Evolutionary conservation across 2,113 vertebrate genomes (phyloP).

Genomic region (Anoplopoma fimbria): DNA sequence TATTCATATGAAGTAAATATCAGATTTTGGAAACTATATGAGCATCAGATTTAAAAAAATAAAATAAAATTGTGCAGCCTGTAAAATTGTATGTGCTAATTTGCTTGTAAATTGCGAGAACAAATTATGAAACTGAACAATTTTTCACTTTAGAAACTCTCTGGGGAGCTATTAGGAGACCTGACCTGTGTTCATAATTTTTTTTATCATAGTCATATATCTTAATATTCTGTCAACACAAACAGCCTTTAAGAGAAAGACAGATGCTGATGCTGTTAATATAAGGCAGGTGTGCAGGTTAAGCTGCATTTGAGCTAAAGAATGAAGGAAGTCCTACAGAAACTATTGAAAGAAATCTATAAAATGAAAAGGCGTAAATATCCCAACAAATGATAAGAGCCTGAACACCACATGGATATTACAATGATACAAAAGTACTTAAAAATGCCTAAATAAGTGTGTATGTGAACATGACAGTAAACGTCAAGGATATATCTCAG

Average conservation of each 20-base stretch:
- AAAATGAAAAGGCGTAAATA: background rate
- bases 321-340: background rate
- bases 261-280: background rate
- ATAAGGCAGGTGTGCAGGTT: background rate
- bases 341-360: background rate
- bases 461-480: background rate
- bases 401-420: background rate
- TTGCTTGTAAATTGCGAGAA: conserved; percentile 9
- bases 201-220: background rate
- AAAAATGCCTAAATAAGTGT: too few relatives aligned
- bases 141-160: background rate
- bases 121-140: background rate
- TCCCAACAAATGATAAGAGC: background rate
- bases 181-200: too few relatives aligned
- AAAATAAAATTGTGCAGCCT: too few relatives aligned
- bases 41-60: background rate
- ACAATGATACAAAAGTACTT: background rate
- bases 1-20: background rate
- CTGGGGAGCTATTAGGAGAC: background rate
- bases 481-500: background rate
- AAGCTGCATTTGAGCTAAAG: background rate
- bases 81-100: background rate
- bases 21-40: background rate
- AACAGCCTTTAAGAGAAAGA: background rate
- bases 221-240: background rate